A percentile compares a stretch with the other conserved stretches of the same genome.
phyloP scores from a whole-genome alignment of 2,113 vertebrate species.

The Seriola dumerili region DNA sequence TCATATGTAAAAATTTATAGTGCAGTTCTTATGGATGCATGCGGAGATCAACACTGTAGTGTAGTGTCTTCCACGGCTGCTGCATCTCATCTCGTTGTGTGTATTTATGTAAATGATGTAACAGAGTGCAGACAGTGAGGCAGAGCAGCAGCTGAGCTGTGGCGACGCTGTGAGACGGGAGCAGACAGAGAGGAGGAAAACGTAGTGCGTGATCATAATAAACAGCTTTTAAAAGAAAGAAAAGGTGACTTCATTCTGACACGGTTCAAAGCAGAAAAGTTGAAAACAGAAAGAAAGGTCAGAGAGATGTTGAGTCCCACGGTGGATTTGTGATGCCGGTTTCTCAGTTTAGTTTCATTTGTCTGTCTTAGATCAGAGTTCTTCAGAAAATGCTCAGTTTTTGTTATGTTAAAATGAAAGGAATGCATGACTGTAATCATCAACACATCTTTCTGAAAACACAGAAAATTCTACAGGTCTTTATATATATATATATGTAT shows the following conservation, averaged over 20 bases:
- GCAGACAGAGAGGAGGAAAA: not conserved
- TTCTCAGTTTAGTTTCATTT: not conserved
- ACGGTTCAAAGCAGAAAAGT: not conserved
- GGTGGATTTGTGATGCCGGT: not conserved
- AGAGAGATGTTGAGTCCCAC: not conserved
- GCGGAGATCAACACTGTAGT: not conserved
- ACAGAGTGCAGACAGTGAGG: not conserved
- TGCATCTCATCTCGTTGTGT: conserved; percentile 4
- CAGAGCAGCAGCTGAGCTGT: conserved; percentile 12
- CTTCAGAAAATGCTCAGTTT: not conserved
- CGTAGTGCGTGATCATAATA: not conserved
- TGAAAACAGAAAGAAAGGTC: not conserved
- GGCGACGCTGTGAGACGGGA: not conserved
- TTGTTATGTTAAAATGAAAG: not conserved
- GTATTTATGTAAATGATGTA: conserved; percentile 36
- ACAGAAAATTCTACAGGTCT: too few relatives aligned
- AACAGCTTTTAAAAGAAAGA: conserved; percentile 5
- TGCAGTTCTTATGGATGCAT: not conserved
- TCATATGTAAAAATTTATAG: too few relatives aligned
- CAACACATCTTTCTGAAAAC: not conserved
- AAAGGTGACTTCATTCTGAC: not conserved
- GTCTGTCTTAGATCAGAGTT: not conserved
- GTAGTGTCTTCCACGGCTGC: not conserved
- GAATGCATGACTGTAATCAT: not conserved
- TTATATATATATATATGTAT: too few relatives aligned